Evolutionary conservation across 2,797 vertebrate genomes (phyloP).

Genomic region (Knipowitschia caucasica): DNA sequence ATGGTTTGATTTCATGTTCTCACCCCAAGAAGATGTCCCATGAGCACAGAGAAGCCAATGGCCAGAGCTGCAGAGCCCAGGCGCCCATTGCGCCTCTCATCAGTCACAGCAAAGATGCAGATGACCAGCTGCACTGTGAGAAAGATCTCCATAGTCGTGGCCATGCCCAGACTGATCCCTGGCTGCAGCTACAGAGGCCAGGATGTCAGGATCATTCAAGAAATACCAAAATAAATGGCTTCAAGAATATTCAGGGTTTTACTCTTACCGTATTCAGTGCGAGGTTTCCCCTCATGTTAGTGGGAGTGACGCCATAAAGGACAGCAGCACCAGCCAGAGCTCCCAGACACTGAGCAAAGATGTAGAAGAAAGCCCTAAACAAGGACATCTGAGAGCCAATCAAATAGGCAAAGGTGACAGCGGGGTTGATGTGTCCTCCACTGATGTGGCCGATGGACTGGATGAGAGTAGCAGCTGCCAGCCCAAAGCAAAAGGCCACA

Average conservation of each 20-base stretch:
- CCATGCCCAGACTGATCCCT: constrained; percentile 90
- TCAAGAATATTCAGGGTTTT: neutral
- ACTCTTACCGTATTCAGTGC: constrained; percentile 87
- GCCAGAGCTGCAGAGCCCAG: constrained; percentile 86
- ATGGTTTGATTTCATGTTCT: constrained; percentile 8
- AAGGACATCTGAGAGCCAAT: constrained; percentile 92
- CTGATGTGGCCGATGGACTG: constrained; percentile 91
- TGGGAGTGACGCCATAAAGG: constrained; percentile 89
- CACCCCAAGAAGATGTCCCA: constrained; percentile 95
- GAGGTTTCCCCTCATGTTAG: constrained; percentile 85
- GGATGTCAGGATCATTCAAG: neutral
- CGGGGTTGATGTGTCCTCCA: constrained; percentile 92
- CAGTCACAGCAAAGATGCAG: constrained; percentile 91
- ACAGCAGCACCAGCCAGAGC: constrained; percentile 87
- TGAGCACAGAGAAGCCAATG: constrained; percentile 90
- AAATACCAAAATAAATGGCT: neutral
- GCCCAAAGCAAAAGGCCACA: constrained; percentile 88
- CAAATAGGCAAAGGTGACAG: constrained; percentile 90
- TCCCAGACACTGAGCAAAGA: constrained; percentile 88
- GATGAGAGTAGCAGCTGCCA: constrained; percentile 88
- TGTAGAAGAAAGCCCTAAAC: constrained; percentile 88
- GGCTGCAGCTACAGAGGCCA: constrained; percentile 80
- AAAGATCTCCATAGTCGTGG: constrained; percentile 90
- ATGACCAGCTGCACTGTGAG: constrained; percentile 92
- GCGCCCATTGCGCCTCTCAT: constrained; percentile 88